phyloP scores from a whole-genome alignment of 2,888 invertebrate genomes.

The Hartigia nigra region DNA sequence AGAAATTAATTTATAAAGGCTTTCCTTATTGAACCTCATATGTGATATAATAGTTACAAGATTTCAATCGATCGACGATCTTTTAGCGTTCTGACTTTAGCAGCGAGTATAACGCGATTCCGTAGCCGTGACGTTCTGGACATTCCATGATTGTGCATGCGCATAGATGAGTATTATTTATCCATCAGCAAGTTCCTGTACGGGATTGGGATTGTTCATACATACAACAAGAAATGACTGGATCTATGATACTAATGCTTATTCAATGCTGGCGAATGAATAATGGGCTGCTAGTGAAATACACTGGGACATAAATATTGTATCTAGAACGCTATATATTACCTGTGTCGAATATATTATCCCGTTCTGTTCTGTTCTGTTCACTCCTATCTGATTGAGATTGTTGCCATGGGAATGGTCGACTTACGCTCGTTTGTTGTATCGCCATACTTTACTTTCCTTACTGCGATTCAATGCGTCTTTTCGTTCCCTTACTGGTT shows the following conservation, averaged over 20 bases:
- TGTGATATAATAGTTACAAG: not conserved
- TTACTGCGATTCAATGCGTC: not conserved
- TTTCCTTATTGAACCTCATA: not conserved
- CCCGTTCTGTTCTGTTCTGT: slow-evolving; percentile 32
- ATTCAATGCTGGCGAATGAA: slow-evolving; percentile 63
- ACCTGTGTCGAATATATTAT: slow-evolving; percentile 57
- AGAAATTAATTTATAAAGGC: not conserved
- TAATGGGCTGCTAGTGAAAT: slow-evolving; percentile 65
- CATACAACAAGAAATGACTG: slow-evolving; percentile 8
- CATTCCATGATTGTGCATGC: not conserved
- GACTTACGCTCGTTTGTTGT: slow-evolving; percentile 32
- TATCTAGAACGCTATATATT: slow-evolving; percentile 64
- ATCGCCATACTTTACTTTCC: slow-evolving; percentile 26
- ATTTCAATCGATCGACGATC: not conserved
- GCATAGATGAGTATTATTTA: not conserved
- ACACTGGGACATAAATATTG: slow-evolving; percentile 64
- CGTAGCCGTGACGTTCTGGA: not conserved
- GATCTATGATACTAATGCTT: slow-evolving; percentile 62
- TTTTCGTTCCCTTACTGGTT: not conserved
- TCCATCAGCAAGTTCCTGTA: not conserved
- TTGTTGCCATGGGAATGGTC: slow-evolving; percentile 59
- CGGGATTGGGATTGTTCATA: not conserved
- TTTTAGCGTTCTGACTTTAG: not conserved
- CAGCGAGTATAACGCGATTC: not conserved
- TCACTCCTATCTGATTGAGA: slow-evolving; percentile 56